Evolutionary conservation across 2,888 invertebrate species (phyloP).

Genomic region (Notodonta ziczac): DNA sequence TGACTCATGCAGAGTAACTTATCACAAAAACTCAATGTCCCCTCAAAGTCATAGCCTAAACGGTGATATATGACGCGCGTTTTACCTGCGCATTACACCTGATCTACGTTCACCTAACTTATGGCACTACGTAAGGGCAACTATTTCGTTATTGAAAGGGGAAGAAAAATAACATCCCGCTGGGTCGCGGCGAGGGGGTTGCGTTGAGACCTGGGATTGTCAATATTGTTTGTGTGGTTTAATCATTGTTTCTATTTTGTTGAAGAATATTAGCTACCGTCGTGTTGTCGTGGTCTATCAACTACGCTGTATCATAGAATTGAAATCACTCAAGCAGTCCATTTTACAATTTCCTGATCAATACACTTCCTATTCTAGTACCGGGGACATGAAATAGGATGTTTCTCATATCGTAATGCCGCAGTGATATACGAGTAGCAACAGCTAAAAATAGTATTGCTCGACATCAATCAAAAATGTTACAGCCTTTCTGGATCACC

Average conservation of each 20-base stretch:
- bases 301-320: too few relatives aligned
- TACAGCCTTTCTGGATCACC: too few relatives aligned
- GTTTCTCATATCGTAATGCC: too few relatives aligned
- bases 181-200: not conserved
- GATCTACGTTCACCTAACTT: conserved; percentile 47
- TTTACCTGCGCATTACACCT: conserved; percentile 35
- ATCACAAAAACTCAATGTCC: not conserved
- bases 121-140: conserved; percentile 49
- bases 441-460: too few relatives aligned
- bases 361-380: too few relatives aligned
- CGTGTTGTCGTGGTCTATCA: too few relatives aligned
- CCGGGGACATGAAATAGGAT: too few relatives aligned
- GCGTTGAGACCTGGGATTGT: conserved; percentile 3
- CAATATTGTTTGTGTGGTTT: conserved; percentile 1
- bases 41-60: not conserved
- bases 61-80: not conserved
- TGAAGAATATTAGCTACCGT: too few relatives aligned
- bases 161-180: conserved; percentile 40
- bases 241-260: not conserved
- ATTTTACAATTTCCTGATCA: too few relatives aligned
- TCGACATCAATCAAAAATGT: too few relatives aligned
- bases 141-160: conserved; percentile 51
- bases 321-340: too few relatives aligned
- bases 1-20: not conserved
- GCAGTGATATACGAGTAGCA: too few relatives aligned